phyloP scores from a whole-genome alignment of 2,797 vertebrate genomes.

The Cirrhinus molitorella region DNA sequence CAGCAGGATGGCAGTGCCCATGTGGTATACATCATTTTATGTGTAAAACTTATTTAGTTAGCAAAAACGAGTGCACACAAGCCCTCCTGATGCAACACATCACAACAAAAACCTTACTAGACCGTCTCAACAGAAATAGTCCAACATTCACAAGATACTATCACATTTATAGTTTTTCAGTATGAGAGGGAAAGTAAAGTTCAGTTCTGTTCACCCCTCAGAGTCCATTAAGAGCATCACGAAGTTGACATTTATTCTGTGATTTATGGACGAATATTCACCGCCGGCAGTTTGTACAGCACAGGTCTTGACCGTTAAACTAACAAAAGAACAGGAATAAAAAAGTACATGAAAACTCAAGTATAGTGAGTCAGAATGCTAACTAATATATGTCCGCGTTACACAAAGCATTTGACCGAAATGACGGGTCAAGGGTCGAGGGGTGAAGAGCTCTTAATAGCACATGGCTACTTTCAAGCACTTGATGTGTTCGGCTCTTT shows the following conservation, averaged over 20 bases:
- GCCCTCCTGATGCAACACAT: no score
- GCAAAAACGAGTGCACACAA: no score
- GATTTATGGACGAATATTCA: conserved; percentile 27
- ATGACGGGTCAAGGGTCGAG: not conserved
- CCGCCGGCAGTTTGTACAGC: conserved; percentile 3
- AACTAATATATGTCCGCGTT: not conserved
- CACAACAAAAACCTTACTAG: not conserved
- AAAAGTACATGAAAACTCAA: not conserved
- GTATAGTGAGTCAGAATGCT: not conserved
- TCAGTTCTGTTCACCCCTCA: conserved; percentile 18
- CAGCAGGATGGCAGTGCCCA: not conserved
- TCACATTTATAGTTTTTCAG: conserved; percentile 13
- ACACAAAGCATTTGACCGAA: not conserved
- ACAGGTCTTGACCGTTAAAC: not conserved
- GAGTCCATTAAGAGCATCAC: conserved; percentile 25
- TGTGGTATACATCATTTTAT: not conserved
- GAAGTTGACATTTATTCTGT: conserved; percentile 27
- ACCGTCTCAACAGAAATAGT: not conserved
- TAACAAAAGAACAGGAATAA: not conserved
- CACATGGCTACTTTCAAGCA: not conserved
- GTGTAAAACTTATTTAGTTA: not conserved
- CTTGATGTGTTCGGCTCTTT: not conserved
- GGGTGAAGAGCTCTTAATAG: conserved; percentile 9
- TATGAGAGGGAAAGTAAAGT: conserved; percentile 20
- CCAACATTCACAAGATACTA: not conserved